Evolutionary conservation across 2,888 invertebrate species (phyloP).

Genomic region (Phortica okadai): DNA sequence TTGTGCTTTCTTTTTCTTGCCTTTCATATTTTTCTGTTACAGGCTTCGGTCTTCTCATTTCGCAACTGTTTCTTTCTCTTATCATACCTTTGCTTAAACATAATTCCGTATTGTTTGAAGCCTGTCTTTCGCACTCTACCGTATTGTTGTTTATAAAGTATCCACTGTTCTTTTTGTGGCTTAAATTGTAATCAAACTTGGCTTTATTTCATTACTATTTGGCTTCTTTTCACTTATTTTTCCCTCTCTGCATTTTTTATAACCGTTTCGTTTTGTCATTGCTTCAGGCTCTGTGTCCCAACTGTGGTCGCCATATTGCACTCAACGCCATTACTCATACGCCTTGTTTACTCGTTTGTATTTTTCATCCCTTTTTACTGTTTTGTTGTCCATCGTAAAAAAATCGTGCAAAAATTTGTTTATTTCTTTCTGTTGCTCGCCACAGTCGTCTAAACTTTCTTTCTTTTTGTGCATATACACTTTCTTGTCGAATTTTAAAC

Average conservation of each 20-base stretch:
- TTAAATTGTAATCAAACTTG: slow-evolving; percentile 43
- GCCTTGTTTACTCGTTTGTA: background rate
- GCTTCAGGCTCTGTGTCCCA: slow-evolving; percentile 38
- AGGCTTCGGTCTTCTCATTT: slow-evolving; percentile 46
- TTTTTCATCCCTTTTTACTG: background rate
- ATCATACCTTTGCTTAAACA: slow-evolving; percentile 41
- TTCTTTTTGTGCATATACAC: slow-evolving; percentile 56
- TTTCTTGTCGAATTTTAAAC: slow-evolving; percentile 41
- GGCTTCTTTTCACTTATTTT: slow-evolving; percentile 35
- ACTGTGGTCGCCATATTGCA: slow-evolving; percentile 33
- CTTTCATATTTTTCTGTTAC: too few species aligned
- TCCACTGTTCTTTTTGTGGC: slow-evolving; percentile 42
- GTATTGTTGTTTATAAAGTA: slow-evolving; percentile 19
- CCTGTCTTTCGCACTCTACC: slow-evolving; percentile 7
- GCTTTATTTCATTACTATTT: slow-evolving; percentile 24
- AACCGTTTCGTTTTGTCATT: background rate
- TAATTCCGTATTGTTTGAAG: slow-evolving; percentile 42
- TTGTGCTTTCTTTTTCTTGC: too few species aligned
- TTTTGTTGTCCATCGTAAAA: background rate
- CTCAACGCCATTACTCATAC: slow-evolving; percentile 10
- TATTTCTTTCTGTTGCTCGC: slow-evolving; percentile 41
- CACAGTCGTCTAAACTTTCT: slow-evolving; percentile 37
- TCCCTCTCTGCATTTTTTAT: background rate
- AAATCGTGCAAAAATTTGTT: slow-evolving; percentile 52
- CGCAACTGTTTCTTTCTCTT: slow-evolving; percentile 40